Percentiles rank a stretch among this genome's conserved stretches.
Evolutionary conservation across 1,140 invertebrate species (phyloP).

Genomic region (Drosophila malerkotliana): DNA sequence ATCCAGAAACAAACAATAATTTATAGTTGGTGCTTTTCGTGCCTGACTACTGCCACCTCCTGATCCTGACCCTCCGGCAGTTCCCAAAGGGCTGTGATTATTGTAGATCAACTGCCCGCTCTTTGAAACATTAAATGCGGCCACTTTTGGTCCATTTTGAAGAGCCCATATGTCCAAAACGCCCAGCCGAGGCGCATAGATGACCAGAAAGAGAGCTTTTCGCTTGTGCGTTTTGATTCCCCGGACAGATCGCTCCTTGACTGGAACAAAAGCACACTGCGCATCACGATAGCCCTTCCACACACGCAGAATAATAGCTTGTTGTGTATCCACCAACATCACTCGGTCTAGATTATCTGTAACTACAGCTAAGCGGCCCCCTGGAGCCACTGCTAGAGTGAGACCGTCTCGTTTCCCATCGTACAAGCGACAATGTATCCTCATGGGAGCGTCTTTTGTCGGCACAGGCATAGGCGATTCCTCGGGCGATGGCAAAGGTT

Average conservation of each 20-base stretch:
- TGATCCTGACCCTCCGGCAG: conserved; percentile 41
- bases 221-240: conserved; percentile 80
- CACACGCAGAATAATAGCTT: conserved; percentile 92
- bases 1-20: conserved; percentile 92
- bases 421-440: conserved; percentile 91
- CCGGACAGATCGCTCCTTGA: conserved; percentile 80
- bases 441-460: conserved; percentile 87
- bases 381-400: conserved; percentile 90
- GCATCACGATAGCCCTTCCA: conserved; percentile 98
- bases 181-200: conserved; percentile 93
- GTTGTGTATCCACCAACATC: conserved; percentile 91
- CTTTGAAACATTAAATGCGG: conserved; percentile 95
- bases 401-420: conserved; percentile 91
- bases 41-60: conserved; percentile 68
- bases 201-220: conserved; percentile 91
- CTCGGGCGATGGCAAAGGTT: conserved; percentile 28
- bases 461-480: conserved; percentile 69
- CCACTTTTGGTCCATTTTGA: conserved; percentile 93
- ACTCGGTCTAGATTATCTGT: conserved; percentile 95
- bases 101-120: conserved; percentile 91
- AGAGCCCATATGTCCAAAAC: conserved; percentile 94
- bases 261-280: conserved; percentile 93
- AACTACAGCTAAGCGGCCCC: conserved; percentile 91
- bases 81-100: conserved; percentile 89
- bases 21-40: conserved; percentile 85